Percentiles rank a stretch among this genome's conserved stretches.
phyloP scores from a whole-genome alignment of 2,888 invertebrate species.

The Yponomeuta plumbellus region DNA sequence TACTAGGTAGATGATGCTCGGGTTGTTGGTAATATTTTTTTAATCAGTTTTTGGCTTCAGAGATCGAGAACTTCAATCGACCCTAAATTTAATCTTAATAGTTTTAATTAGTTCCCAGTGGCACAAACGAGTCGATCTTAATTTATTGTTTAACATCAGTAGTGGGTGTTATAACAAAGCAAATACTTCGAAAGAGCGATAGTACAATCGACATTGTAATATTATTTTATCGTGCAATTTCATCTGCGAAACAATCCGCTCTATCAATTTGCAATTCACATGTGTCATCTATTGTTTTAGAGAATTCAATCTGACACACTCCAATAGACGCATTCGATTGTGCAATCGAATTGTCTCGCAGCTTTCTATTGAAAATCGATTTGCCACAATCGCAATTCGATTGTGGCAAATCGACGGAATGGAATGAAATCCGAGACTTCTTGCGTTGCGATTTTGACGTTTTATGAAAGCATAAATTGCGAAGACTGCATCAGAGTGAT shows the following conservation, averaged over 20 bases:
- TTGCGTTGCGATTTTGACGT: too few species aligned
- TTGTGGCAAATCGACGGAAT: too few species aligned
- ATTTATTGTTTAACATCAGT: background rate
- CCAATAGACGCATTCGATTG: constrained; percentile 8
- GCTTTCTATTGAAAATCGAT: background rate
- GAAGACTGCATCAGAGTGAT: too few species aligned
- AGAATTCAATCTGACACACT: constrained; percentile 13
- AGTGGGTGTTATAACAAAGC: background rate
- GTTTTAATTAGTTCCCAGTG: too few species aligned
- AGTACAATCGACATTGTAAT: background rate
- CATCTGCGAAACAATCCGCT: background rate
- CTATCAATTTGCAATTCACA: background rate
- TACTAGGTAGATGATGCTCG: too few species aligned
- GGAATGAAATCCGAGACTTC: too few species aligned
- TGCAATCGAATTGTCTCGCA: background rate
- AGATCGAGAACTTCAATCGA: too few species aligned
- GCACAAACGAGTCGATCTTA: background rate
- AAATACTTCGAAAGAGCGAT: background rate
- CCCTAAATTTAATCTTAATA: too few species aligned
- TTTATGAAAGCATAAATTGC: too few species aligned
- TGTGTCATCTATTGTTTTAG: constrained; percentile 8
- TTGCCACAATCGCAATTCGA: background rate
- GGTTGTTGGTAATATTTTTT: too few species aligned
- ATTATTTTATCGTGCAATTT: background rate
- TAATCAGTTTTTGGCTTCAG: too few species aligned